Conservation (phyloP, 2,888 invertebrate species). For the Ochropleura plecta region DNA sequence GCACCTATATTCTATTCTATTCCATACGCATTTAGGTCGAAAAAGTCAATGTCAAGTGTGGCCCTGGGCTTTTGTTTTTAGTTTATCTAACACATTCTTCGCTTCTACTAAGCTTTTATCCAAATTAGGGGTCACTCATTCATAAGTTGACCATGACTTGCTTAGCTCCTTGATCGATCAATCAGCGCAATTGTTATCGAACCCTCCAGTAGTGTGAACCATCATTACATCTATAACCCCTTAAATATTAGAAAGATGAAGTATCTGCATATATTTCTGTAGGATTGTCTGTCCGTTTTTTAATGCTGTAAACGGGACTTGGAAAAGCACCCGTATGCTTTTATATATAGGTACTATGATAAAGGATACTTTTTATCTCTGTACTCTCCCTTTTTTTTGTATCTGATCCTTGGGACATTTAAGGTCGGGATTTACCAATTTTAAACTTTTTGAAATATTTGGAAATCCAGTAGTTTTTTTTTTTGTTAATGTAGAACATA, state of each 20-base stretch:
- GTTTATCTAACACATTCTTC: neutral
- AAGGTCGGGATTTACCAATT: no score
- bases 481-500: no score
- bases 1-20: neutral
- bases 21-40: neutral
- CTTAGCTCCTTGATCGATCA: constrained; percentile 1
- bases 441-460: no score
- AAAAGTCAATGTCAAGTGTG: constrained; percentile 21
- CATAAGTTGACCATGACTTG: neutral
- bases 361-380: neutral
- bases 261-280: neutral
- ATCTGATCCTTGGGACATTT: no score
- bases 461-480: no score
- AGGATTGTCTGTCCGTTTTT: neutral
- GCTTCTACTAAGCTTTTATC: neutral
- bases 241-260: neutral
- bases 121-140: constrained; percentile 13
- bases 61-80: constrained; percentile 22
- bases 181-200: constrained; percentile 4
- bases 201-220: neutral
- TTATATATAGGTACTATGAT: neutral
- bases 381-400: no score
- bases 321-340: neutral
- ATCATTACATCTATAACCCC: neutral
- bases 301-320: neutral